Base-by-base conservation (phyloP, 2,113 vertebrate genomes). In the Canis aureus region DNA sequence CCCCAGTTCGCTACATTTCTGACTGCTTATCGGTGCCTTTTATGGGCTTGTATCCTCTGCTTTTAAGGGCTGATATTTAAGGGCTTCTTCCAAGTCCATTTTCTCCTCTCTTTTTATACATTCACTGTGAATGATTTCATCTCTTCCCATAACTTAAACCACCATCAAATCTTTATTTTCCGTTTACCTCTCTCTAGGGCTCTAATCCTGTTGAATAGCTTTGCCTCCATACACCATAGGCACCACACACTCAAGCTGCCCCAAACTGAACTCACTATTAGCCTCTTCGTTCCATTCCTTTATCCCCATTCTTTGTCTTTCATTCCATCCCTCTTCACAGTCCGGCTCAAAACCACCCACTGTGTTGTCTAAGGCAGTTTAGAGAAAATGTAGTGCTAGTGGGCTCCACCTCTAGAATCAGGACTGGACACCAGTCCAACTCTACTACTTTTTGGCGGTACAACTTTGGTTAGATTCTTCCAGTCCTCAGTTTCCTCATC, bases 81-180 rank as follows among this genome's bases (percentile, higher is more conserved):
- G 78, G 29, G 27, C 59, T 88, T 53, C 55, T 93, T 73, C 74
- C 66, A 71, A 19, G 49, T 79, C 8, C 62, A 79, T 85, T 15
- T 91, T 95, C 59, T 80, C 82, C 76, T 90, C 23, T 88, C 53
- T 62, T 74, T 74, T 74, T 59, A 67, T 29, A 86, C 38, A 86
- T 7, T 87, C 55, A 81, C 19, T 67, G 25, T n/a, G 43, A 64
- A 73, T 88, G n/a, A 12, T 35, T 91, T 89, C 27, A 51, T 81
- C 62, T 81, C 49, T 86, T 92, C 64, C 64, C 4, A 6, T 38
- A 71, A 89, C 55, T 43, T 74, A 74, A 95, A 76, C 38, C 16
- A 29, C 43, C 69, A 38, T 74, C 80, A 93, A 10, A 35, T 69
- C 51, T 95, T 67, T 91, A n/a, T 91, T 91, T 78, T 67, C 59